Conservation (phyloP, 2,888 invertebrate species). For the Lithosia quadra region DNA sequence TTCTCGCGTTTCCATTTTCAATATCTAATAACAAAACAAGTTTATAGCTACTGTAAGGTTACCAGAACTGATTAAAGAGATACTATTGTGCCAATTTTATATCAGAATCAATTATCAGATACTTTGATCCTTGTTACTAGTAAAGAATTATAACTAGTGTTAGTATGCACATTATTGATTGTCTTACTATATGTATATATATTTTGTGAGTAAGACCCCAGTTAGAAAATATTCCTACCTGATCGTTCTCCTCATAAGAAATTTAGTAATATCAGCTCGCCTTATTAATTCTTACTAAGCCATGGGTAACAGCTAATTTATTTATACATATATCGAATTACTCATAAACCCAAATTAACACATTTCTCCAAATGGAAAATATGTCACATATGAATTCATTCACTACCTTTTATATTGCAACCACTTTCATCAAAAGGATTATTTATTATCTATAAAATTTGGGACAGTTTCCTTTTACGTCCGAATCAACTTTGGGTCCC, state of each 20-base stretch:
- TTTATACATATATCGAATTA: no score
- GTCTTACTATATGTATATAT: no score
- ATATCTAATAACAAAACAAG: background rate
- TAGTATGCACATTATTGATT: no score
- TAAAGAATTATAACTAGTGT: no score
- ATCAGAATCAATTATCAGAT: no score
- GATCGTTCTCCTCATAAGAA: no score
- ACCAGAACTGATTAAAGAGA: background rate
- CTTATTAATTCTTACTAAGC: no score
- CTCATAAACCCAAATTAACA: background rate
- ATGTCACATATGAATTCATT: background rate
- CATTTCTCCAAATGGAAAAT: background rate
- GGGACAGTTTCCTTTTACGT: background rate
- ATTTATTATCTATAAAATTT: background rate
- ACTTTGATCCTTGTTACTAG: no score
- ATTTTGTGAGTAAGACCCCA: no score
- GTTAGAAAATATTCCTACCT: no score
- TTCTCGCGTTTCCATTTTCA: background rate
- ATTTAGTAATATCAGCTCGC: no score
- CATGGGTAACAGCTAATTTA: no score
- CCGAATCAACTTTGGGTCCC: background rate
- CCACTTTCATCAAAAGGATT: background rate
- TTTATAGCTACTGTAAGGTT: constrained; percentile 3
- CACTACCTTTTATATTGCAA: background rate
- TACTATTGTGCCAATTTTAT: background rate